phyloP scores from a whole-genome alignment of 1,140 invertebrate species.

The Akabosia matsudoensis region DNA sequence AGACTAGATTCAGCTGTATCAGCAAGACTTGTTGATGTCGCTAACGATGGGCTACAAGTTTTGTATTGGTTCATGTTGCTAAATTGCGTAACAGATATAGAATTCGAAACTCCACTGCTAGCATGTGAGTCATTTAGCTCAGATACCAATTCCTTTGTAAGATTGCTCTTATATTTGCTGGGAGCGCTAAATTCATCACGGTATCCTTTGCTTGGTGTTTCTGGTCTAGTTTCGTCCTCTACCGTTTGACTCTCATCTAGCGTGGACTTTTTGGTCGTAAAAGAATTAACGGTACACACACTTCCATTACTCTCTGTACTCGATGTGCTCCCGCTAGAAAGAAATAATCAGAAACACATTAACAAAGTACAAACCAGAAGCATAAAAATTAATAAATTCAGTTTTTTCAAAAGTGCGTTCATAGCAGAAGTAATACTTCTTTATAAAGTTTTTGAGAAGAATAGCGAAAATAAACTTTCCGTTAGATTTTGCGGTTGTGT shows the following conservation, averaged over 20 bases:
- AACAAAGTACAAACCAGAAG: background rate
- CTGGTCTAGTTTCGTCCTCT: background rate
- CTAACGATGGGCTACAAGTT: too few relatives aligned
- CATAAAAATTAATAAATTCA: background rate
- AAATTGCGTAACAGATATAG: background rate
- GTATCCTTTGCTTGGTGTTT: background rate
- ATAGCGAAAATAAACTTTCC: background rate
- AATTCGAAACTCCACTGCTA: background rate
- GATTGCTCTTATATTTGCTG: slow-evolving; percentile 6
- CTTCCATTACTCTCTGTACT: slow-evolving; percentile 27
- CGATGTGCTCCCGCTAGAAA: slow-evolving; percentile 26
- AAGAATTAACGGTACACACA: slow-evolving; percentile 10
- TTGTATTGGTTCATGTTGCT: too few relatives aligned
- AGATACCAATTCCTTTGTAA: background rate
- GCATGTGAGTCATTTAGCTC: slow-evolving; percentile 12
- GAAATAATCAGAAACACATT: slow-evolving; percentile 10
- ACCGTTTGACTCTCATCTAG: background rate
- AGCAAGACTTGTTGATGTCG: too few relatives aligned
- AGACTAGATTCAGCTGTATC: background rate
- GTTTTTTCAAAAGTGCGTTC: background rate
- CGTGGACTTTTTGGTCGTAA: background rate
- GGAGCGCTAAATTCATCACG: background rate
- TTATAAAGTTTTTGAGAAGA: background rate
- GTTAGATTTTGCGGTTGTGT: background rate
- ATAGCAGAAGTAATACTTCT: background rate